A percentile compares a stretch with the other conserved stretches of the same genome.
phyloP scores from a whole-genome alignment of 2,113 vertebrate species.

The Halcyon senegalensis region DNA sequence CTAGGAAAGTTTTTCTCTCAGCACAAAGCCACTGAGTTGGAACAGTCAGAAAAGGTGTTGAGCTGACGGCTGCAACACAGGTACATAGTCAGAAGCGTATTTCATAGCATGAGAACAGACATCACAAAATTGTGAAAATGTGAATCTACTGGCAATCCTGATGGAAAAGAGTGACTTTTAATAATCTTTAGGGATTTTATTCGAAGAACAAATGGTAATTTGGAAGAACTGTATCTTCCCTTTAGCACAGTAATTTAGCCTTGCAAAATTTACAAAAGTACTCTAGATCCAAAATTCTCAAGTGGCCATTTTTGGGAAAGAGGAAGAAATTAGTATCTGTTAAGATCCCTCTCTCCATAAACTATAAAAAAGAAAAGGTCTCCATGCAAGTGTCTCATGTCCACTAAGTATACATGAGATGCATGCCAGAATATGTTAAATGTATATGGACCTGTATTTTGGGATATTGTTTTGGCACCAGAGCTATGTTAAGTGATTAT shows the following conservation, averaged over 20 bases:
- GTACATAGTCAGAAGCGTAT: not conserved
- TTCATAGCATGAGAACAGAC: not conserved
- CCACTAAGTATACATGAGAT: not conserved
- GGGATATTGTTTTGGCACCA: not conserved
- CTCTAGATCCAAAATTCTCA: not conserved
- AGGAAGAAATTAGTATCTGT: not conserved
- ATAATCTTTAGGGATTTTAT: not conserved
- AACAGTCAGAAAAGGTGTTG: not conserved
- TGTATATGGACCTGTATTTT: not conserved
- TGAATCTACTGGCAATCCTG: not conserved
- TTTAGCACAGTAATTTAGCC: not conserved
- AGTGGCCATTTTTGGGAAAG: not conserved
- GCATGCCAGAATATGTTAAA: not conserved
- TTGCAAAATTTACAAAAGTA: not conserved
- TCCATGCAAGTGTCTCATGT: not conserved
- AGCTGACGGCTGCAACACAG: not conserved
- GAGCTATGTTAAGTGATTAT: not conserved
- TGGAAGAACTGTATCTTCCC: not conserved
- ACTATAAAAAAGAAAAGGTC: not conserved
- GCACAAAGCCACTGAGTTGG: not conserved
- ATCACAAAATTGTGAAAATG: not conserved
- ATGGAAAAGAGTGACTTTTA: not conserved
- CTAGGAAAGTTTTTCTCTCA: not conserved
- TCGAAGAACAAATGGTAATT: not conserved
- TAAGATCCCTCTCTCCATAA: not conserved